Percentiles rank a stretch among this genome's conserved stretches.
Evolutionary conservation across 2,113 vertebrate genomes (phyloP).

Genomic region (Macaca mulatta): DNA sequence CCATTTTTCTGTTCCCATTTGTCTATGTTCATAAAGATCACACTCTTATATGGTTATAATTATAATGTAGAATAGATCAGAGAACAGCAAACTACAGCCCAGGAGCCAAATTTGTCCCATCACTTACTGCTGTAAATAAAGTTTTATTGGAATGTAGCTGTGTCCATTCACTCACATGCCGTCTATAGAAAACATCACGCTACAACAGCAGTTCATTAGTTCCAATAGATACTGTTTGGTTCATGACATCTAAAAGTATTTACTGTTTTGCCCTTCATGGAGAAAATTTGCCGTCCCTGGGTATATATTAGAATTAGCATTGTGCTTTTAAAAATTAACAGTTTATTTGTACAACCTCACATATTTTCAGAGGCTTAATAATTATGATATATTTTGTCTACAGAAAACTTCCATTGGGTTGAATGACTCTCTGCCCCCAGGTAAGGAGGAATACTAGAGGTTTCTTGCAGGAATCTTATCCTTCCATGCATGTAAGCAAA

Average conservation of each 20-base stretch:
- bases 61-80: neutral
- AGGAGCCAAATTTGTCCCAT: neutral
- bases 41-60: neutral
- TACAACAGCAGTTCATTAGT: neutral
- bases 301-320: neutral
- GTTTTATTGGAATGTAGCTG: neutral
- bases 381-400: neutral
- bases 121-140: constrained; percentile 15
- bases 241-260: neutral
- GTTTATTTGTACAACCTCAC: neutral
- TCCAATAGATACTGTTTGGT: neutral
- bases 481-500: neutral
- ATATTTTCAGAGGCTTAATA: neutral
- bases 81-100: neutral
- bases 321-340: neutral
- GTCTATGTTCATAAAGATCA: neutral
- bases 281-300: neutral
- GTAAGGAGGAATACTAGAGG: neutral
- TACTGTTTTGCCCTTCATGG: neutral
- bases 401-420: neutral
- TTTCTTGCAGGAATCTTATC: neutral
- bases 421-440: no score
- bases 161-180: neutral
- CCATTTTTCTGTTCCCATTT: neutral
- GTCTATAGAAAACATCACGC: neutral